Evolutionary conservation across 2,113 vertebrate genomes (phyloP).

Genomic region (Phycodurus eques): DNA sequence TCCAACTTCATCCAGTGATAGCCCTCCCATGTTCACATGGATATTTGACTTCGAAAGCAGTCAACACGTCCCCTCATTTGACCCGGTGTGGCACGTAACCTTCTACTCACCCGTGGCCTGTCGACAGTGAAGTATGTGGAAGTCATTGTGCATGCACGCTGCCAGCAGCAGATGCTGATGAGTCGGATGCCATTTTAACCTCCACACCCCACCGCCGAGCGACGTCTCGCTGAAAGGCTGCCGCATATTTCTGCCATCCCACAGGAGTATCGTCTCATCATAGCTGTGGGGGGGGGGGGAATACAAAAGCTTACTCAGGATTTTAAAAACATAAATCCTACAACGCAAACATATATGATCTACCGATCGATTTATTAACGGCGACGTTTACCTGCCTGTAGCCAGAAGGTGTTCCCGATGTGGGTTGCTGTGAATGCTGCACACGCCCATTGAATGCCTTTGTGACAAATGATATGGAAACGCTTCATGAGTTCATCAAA

Average conservation of each 20-base stretch:
- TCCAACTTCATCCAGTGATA: no score
- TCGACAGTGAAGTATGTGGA: slow-evolving; percentile 84
- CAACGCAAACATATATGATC: background rate
- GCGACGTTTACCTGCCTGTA: slow-evolving; percentile 83
- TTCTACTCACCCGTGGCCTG: slow-evolving; percentile 68
- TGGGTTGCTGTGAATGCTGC: slow-evolving; percentile 90
- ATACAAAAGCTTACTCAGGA: background rate
- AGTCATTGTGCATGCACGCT: slow-evolving; percentile 90
- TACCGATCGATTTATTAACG: background rate
- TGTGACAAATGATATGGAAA: slow-evolving; percentile 4
- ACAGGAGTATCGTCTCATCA: slow-evolving; percentile 86
- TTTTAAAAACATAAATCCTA: background rate
- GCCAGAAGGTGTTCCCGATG: slow-evolving; percentile 84
- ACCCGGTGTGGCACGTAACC: background rate
- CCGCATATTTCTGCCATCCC: slow-evolving; percentile 87
- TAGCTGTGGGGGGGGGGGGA: slow-evolving; percentile 73
- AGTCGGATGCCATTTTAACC: slow-evolving; percentile 90
- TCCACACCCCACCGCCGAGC: slow-evolving; percentile 86
- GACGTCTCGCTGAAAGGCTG: slow-evolving; percentile 78
- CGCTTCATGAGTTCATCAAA: background rate
- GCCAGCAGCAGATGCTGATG: slow-evolving; percentile 81
- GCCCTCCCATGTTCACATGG: no score
- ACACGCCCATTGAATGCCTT: slow-evolving; percentile 93
- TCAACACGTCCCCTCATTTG: no score
- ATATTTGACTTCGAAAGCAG: no score